phyloP scores from a whole-genome alignment of 2,113 vertebrate genomes.

The Lagopus muta region DNA sequence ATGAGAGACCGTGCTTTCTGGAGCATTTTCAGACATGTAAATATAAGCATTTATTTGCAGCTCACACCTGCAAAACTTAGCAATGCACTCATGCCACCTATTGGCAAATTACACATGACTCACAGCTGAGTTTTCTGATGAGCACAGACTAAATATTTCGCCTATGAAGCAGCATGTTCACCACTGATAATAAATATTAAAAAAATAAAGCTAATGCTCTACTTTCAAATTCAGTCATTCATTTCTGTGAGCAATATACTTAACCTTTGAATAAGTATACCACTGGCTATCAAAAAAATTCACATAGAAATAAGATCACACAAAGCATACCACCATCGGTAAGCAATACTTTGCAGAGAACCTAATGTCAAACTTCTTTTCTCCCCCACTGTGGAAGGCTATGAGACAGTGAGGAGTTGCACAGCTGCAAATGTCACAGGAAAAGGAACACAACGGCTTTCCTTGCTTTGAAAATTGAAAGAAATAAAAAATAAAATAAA shows the following conservation, averaged over 20 bases:
- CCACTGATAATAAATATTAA: background rate
- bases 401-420: fast-evolving
- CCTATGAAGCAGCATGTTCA: fast-evolving
- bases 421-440: background rate
- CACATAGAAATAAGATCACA: background rate
- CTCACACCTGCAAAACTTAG: background rate
- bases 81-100: constrained; percentile 73
- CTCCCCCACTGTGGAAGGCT: background rate
- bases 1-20: background rate
- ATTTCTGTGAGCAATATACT: background rate
- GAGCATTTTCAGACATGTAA: background rate
- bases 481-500: background rate
- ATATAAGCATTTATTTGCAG: fast-evolving
- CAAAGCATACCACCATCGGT: background rate
- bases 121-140: background rate
- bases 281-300: background rate
- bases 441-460: background rate
- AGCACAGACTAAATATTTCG: background rate
- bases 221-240: background rate
- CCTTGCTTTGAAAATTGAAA: background rate
- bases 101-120: background rate
- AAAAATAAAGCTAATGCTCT: background rate
- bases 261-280: background rate
- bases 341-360: background rate
- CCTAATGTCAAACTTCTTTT: background rate